Evolutionary conservation across 2,113 vertebrate genomes (phyloP), one percentile per base, ranked within the genome.

Genomic region (Equus przewalskii): DNA sequence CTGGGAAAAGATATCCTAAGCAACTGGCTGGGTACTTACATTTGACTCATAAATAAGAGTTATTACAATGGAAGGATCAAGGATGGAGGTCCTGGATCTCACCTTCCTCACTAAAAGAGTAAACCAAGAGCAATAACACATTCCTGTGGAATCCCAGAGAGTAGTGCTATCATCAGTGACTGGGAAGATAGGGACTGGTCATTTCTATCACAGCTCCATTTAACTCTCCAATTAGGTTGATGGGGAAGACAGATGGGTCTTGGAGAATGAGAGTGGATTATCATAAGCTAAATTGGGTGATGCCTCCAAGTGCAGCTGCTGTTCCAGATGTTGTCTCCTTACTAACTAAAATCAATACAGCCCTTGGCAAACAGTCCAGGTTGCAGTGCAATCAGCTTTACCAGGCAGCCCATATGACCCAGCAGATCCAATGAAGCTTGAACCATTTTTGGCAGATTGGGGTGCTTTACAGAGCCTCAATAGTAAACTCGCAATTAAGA

Each of bases 241-340:
- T 97, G 89, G 19, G 79, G 67, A 96, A 96, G 97, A 92, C 97
- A 98, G 96, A 96, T 96, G 97, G 95, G 87, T 94, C 89, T 95
- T 95, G 83, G 97, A 97, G 95, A 89, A 96, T 93, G 83, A 93
- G 87, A 95, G 80, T 76, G 58, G 96, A 97, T 97, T 97, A 97
- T 95, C 90, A 80, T 96, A 96, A 97, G 87, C 96, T 97, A 97
- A 97, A 98, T 98, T 97, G 98, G 97, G 94, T 89, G 83, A 80
- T 76, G 70, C 24, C 85, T 97, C 75, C 79, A 92, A 93, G 83
- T 93, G 51, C 97, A 98, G 97, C 94, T 98, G 97, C 92, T 95
- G 44, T 97, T 97, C 94, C 97, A 98, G 97, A 96, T 96, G 95
- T 97, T 95, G 95, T 89, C 95, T 96, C 79, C 92, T 95, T 91